These are phyloP conservation scores for Magallana angulata DNA, from an alignment of 1,140 invertebrate species.

Conservation along the genomic window DNA sequence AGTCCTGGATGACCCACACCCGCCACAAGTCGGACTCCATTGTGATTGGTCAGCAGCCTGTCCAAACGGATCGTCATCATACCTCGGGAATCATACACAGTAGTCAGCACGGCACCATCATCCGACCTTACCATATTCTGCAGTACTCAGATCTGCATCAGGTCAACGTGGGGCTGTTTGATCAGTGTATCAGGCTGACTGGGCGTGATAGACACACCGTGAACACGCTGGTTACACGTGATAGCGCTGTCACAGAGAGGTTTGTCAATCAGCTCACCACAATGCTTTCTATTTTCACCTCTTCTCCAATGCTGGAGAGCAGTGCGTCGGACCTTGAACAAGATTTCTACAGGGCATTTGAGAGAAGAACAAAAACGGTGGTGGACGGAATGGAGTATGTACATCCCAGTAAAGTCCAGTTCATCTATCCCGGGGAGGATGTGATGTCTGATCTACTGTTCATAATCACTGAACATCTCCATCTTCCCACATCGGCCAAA, in stretches of 20 bases:
- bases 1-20: conserved; percentile 74
- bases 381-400: conserved; percentile 71
- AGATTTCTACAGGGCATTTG: conserved; percentile 74
- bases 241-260: conserved; percentile 64
- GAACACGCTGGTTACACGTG: conserved; percentile 72
- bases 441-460: conserved; percentile 73
- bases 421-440: conserved; percentile 77
- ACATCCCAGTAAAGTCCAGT: conserved; percentile 74
- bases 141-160: conserved; percentile 71
- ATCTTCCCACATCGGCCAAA: conserved; percentile 42
- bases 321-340: conserved; percentile 69
- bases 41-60: conserved; percentile 57
- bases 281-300: conserved; percentile 65
- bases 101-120: conserved; percentile 56
- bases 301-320: conserved; percentile 69
- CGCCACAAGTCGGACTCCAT: conserved; percentile 75
- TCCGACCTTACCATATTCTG: conserved; percentile 68
- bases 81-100: conserved; percentile 63
- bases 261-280: conserved; percentile 71
- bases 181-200: conserved; percentile 75
- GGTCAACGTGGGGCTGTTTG: conserved; percentile 77
- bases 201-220: conserved; percentile 69
- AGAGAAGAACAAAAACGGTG: conserved; percentile 69
- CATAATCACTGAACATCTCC: conserved; percentile 68
- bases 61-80: conserved; percentile 61